A percentile compares a stretch with the other conserved stretches of the same genome.
Evolutionary conservation across 2,113 vertebrate genomes (phyloP).

Genomic region (Odontophorus gujanensis): DNA sequence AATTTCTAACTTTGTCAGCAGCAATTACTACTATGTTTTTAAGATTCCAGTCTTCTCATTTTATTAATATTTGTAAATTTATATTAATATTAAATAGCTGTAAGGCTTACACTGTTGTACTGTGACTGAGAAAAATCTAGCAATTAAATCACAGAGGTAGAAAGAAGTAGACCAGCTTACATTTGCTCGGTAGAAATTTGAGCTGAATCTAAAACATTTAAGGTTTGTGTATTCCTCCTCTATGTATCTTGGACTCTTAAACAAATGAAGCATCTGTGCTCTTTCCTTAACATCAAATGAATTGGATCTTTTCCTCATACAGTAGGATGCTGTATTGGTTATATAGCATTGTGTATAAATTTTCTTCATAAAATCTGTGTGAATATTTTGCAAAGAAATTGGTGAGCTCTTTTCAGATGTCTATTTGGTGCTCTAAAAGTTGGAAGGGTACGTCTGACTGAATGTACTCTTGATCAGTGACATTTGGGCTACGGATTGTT

Average conservation of each 20-base stretch:
- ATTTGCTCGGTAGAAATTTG: background rate
- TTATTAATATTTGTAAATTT: background rate
- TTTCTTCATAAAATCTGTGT: background rate
- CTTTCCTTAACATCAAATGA: background rate
- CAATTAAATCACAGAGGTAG: background rate
- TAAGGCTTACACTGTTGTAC: background rate
- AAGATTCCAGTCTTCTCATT: background rate
- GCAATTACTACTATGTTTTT: background rate
- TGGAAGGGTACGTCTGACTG: background rate
- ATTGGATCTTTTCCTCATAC: background rate
- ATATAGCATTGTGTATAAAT: background rate
- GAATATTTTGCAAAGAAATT: background rate
- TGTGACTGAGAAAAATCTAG: background rate
- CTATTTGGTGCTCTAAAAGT: background rate
- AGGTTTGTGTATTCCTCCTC: background rate
- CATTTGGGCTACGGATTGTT: background rate
- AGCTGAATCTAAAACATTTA: background rate
- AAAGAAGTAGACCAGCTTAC: fast-evolving
- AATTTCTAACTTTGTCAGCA: background rate
- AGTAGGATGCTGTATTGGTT: background rate
- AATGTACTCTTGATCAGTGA: background rate
- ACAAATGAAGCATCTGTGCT: background rate
- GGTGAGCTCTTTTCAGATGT: background rate
- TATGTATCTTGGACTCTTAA: background rate
- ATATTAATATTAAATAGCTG: background rate